These are phyloP conservation scores for Drosophila obscura DNA, from an alignment of 1,140 invertebrate species.

Conservation along the genomic window DNA sequence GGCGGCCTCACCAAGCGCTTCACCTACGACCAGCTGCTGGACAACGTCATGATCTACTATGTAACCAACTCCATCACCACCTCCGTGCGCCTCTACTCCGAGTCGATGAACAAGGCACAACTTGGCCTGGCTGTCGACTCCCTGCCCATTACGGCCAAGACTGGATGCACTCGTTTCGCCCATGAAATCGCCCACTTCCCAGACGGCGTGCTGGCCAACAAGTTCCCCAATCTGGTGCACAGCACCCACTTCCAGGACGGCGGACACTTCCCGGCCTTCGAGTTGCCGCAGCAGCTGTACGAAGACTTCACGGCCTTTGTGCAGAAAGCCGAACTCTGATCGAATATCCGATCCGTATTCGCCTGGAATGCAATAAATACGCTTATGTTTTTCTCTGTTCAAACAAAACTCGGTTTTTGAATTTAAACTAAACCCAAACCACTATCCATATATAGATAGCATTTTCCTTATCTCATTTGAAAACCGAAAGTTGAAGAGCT, in stretches of 20 bases:
- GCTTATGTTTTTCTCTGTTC: background rate
- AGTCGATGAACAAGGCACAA: constrained; percentile 85
- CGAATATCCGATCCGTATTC: constrained; percentile 12
- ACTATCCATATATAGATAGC: constrained; percentile 20
- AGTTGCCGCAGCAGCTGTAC: constrained; percentile 89
- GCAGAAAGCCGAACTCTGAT: constrained; percentile 51
- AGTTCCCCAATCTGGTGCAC: constrained; percentile 87
- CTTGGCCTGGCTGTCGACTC: constrained; percentile 84
- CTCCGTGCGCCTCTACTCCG: constrained; percentile 90
- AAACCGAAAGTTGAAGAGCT: constrained; percentile 31
- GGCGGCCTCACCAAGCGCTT: constrained; percentile 89
- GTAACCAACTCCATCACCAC: constrained; percentile 90
- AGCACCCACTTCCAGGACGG: constrained; percentile 87
- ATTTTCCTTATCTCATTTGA: constrained; percentile 23
- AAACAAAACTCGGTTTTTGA: constrained; percentile 4
- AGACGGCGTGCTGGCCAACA: constrained; percentile 86
- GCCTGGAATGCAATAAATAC: constrained; percentile 7
- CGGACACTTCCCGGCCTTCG: constrained; percentile 94
- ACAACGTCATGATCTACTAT: constrained; percentile 96
- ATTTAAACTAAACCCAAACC: constrained; percentile 12
- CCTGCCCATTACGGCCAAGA: constrained; percentile 86
- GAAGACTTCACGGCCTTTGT: constrained; percentile 86
- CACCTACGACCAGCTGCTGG: constrained; percentile 90
- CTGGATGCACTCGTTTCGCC: constrained; percentile 87
- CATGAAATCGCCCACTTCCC: constrained; percentile 87